Evolutionary conservation across 35 echinoderm and acorn worm genomes (phyloP).

Genomic region (Amphiura filiformis): DNA sequence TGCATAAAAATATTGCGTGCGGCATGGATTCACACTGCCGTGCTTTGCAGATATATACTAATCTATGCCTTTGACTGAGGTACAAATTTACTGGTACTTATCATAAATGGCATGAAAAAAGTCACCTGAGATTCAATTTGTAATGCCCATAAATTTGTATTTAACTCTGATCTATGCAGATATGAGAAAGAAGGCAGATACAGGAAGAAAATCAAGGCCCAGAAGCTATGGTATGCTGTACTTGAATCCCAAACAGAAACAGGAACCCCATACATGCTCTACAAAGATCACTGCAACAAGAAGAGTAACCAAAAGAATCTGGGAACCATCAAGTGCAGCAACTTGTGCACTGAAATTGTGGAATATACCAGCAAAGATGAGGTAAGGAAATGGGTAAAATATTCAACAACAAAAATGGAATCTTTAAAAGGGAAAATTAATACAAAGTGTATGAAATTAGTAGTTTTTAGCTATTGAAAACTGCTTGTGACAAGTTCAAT

Average conservation of each 20-base stretch:
- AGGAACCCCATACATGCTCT: slow-evolving; percentile 97
- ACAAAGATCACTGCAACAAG: slow-evolving; percentile 91
- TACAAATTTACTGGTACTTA: too few relatives aligned
- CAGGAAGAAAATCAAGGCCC: slow-evolving; percentile 71
- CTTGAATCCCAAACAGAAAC: slow-evolving; percentile 92
- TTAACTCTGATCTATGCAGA: slow-evolving; percentile 1
- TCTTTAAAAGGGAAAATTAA: neutral
- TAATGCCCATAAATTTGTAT: neutral
- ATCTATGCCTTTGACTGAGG: too few relatives aligned
- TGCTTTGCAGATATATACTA: too few relatives aligned
- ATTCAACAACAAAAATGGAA: neutral
- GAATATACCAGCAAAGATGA: slow-evolving; percentile 89
- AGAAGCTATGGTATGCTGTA: slow-evolving; percentile 85
- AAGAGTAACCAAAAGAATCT: slow-evolving; percentile 98
- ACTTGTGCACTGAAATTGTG: slow-evolving; percentile 96
- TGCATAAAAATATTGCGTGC: too few relatives aligned
- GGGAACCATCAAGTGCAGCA: slow-evolving; percentile 95
- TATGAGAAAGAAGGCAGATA: slow-evolving; percentile 70
- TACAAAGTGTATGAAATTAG: neutral
- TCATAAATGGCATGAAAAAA: too few relatives aligned
- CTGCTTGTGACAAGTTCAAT: too few relatives aligned
- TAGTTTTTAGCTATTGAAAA: neutral
- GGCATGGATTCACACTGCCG: too few relatives aligned
- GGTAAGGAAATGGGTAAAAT: slow-evolving; percentile 33
- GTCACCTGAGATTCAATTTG: too few relatives aligned